Evolutionary conservation across 2,797 vertebrate species (phyloP), one percentile per base, ranked within the genome.

Genomic region (Lagocephalus sceleratus): DNA sequence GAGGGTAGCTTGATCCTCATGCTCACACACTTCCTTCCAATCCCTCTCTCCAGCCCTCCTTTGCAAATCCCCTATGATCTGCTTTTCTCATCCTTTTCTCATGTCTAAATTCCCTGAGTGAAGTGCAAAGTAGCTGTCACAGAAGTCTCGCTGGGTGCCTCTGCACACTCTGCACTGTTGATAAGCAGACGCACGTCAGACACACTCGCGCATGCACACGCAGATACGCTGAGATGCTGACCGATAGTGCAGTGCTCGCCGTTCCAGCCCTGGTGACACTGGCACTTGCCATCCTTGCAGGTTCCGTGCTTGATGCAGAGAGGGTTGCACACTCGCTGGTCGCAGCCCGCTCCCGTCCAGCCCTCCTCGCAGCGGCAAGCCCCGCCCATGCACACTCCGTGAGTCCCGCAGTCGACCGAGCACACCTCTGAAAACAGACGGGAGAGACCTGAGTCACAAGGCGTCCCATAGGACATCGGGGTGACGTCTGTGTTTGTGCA

Each of bases 221-320:
- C 58, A 29, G 1, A 21, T 12, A 44, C 32, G 14, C 22, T 9
- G 3, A 47, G 10, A 32, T 5, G 7, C 96, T 90, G 91, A 99
- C 97, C 97, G 74, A 99, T 99, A 92, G 97, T 99, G 93, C 97
- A 99, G 93, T 99, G 97, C 89, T 99, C 97, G 88, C 97, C 97
- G 84, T 98, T 99, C 97, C 97, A 99, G 90, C 97, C 97, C 89
- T 96, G 95, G 90, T 95, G 94, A 91, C 97, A 99, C 93, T 98
- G 95, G 91, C 97, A 99, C 88, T 97, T 98, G 73, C 97, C 97
- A 60, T 98, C 97, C 89, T 97, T 98, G 93, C 97, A 99, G 90
- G 93, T 95, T 68, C 97, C 97, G 16, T 99, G 97, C 89, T 98
- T 98, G 57, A 94, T 92, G 65, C 97, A 99, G 63, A 97, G 94